Percentiles rank a stretch among this genome's conserved stretches.
Evolutionary conservation across 2,113 vertebrate species (phyloP).

Genomic region (Polyodon spathula): DNA sequence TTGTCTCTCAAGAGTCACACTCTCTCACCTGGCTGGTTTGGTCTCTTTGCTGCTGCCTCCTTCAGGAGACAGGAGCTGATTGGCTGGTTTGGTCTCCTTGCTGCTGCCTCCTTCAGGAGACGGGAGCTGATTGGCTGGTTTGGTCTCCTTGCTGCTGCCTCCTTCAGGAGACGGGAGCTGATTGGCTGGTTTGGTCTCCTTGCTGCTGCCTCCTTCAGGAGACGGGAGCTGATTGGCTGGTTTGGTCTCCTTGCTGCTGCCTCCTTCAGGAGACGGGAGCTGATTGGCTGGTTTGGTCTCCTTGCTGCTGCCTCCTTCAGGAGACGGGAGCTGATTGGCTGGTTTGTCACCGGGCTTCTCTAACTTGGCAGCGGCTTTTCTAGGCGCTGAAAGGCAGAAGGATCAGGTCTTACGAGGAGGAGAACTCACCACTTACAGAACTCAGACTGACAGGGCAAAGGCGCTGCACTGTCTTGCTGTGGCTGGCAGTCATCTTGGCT

Average conservation of each 20-base stretch:
- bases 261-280: slow-evolving; percentile 6
- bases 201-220: no score
- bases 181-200: slow-evolving; percentile 20
- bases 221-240: slow-evolving; percentile 12
- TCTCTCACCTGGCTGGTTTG: slow-evolving; percentile 11
- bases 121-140: neutral
- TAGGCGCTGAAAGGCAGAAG: slow-evolving; percentile 50
- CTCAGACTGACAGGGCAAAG: fast-evolving
- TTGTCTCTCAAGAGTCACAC: neutral
- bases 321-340: neutral
- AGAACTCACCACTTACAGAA: neutral
- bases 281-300: slow-evolving; percentile 16
- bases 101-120: slow-evolving; percentile 13
- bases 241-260: slow-evolving; percentile 22
- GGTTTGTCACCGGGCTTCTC: slow-evolving; percentile 31
- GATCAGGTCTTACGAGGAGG: fast-evolving
- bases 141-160: no score
- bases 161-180: no score
- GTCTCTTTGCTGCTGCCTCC: slow-evolving; percentile 18
- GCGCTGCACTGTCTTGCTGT: no score
- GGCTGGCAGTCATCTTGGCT: no score
- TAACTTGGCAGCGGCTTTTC: slow-evolving; percentile 50
- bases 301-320: slow-evolving; percentile 18
- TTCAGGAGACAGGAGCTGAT: slow-evolving; percentile 6
- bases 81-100: slow-evolving; percentile 20